Percentiles rank a stretch among this genome's conserved stretches.
Conservation (phyloP, 2,888 invertebrate species). For the Strigamia crassipes region DNA sequence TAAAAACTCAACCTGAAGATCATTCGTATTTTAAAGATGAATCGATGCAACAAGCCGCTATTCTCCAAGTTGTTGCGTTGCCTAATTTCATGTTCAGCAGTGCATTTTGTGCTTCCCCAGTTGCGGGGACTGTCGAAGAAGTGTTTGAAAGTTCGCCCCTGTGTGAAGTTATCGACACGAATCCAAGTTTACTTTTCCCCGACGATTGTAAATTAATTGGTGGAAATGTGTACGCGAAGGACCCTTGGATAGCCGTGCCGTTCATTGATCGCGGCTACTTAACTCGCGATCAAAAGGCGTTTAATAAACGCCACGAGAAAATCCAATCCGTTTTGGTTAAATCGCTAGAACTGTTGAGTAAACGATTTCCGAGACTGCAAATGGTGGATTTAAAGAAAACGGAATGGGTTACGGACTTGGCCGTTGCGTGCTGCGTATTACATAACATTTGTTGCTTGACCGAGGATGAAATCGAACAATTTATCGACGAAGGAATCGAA, state of each 20-base stretch:
- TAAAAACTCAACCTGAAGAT: conserved; percentile 8
- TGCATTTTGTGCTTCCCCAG: background rate
- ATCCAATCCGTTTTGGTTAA: background rate
- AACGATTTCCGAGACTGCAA: background rate
- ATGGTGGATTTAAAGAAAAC: background rate
- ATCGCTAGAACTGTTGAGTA: conserved; percentile 1
- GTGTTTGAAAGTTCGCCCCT: background rate
- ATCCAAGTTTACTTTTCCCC: background rate
- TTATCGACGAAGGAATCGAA: background rate
- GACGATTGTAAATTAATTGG: background rate
- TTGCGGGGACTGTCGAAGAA: background rate
- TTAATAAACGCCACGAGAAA: conserved; percentile 19
- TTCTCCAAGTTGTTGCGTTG: background rate
- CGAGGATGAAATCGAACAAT: background rate
- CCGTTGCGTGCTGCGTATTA: background rate
- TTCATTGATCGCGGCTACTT: background rate
- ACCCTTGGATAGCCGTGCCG: background rate
- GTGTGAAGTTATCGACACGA: background rate
- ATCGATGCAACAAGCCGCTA: background rate
- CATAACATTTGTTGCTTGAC: conserved; percentile 20
- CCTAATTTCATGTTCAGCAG: conserved; percentile 12
- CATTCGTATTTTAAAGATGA: conserved; percentile 7
- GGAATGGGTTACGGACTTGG: background rate
- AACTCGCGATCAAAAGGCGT: conserved; percentile 13
- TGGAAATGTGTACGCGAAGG: background rate